Evolutionary conservation across 2,888 invertebrate species (phyloP).

Genomic region (Cremastinae sp.): DNA sequence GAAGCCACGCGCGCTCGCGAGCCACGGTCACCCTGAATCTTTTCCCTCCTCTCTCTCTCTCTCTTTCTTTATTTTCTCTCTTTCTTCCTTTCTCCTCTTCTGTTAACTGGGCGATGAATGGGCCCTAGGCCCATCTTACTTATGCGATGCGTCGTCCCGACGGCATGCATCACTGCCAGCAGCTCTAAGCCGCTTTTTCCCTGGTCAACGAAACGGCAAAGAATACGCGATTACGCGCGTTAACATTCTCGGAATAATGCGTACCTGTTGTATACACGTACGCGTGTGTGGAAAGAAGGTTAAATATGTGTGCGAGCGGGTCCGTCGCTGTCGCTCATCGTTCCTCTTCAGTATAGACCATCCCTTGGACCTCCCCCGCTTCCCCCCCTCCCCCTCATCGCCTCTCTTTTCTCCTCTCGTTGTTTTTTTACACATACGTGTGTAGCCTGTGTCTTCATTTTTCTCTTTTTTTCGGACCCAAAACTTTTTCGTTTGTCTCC

Average conservation of each 20-base stretch:
- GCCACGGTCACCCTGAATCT: conserved; percentile 40
- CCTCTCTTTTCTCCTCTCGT: conserved; percentile 1
- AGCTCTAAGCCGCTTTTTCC: conserved; percentile 74
- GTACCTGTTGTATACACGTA: conserved; percentile 18
- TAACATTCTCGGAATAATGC: conserved; percentile 75
- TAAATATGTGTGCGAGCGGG: conserved; percentile 43
- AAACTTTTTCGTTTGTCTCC: conserved; percentile 24
- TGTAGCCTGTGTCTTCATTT: conserved; percentile 6
- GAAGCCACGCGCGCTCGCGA: conserved; percentile 57
- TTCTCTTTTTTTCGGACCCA: conserved; percentile 12
- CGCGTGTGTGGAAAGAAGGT: conserved; percentile 1
- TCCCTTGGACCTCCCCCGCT: conserved; percentile 35
- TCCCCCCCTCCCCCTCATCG: neutral
- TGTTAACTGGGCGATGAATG: conserved; percentile 72
- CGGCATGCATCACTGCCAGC: conserved; percentile 77
- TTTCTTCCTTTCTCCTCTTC: conserved; percentile 27
- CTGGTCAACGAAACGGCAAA: conserved; percentile 71
- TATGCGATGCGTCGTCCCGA: conserved; percentile 75
- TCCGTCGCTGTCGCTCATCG: conserved; percentile 50
- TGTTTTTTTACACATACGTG: conserved; percentile 21
- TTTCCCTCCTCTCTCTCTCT: conserved; percentile 8
- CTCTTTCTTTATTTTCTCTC: neutral
- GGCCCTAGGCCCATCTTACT: conserved; percentile 75
- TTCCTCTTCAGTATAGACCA: conserved; percentile 42
- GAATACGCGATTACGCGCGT: conserved; percentile 76